These are phyloP conservation scores for Ctenopoma multispine DNA, from an alignment of 2,797 vertebrate species.

Conservation along the genomic window DNA sequence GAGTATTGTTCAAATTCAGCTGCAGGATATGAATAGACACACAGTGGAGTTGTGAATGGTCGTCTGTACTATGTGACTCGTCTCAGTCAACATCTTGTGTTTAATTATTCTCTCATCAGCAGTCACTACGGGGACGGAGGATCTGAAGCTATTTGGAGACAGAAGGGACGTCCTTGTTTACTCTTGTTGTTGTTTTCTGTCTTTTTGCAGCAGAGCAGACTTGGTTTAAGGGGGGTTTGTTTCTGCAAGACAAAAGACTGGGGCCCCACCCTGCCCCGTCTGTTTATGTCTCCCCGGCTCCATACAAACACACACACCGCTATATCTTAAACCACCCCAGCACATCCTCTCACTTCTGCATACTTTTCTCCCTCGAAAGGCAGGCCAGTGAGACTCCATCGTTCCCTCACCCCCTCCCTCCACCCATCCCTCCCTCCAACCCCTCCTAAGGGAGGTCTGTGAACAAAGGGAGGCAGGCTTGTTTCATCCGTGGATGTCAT, in stretches of 20 bases:
- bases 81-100: slow-evolving; percentile 35
- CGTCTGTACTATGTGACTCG: not conserved
- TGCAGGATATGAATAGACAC: slow-evolving; percentile 37
- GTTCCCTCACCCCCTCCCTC: not conserved
- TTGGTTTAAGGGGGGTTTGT: slow-evolving; percentile 36
- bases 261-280: slow-evolving; percentile 20
- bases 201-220: slow-evolving; percentile 28
- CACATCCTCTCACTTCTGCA: slow-evolving; percentile 18
- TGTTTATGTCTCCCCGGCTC: slow-evolving; percentile 26
- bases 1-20: slow-evolving; percentile 21
- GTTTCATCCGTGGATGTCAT: slow-evolving; percentile 45
- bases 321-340: slow-evolving; percentile 18
- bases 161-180: slow-evolving; percentile 53
- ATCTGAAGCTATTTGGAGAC: slow-evolving; percentile 28
- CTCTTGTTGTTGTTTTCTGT: slow-evolving; percentile 50
- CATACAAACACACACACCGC: slow-evolving; percentile 13
- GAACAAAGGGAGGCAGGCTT: slow-evolving; percentile 49
- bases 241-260: slow-evolving; percentile 50
- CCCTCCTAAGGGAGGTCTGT: slow-evolving; percentile 31
- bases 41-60: slow-evolving; percentile 15
- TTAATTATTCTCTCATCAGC: slow-evolving; percentile 50
- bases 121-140: slow-evolving; percentile 30
- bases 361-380: slow-evolving; percentile 29
- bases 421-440: not conserved
- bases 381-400: slow-evolving; percentile 23